Conservation (phyloP, 2,797 vertebrate genomes). For the Novumbra hubbsi region DNA sequence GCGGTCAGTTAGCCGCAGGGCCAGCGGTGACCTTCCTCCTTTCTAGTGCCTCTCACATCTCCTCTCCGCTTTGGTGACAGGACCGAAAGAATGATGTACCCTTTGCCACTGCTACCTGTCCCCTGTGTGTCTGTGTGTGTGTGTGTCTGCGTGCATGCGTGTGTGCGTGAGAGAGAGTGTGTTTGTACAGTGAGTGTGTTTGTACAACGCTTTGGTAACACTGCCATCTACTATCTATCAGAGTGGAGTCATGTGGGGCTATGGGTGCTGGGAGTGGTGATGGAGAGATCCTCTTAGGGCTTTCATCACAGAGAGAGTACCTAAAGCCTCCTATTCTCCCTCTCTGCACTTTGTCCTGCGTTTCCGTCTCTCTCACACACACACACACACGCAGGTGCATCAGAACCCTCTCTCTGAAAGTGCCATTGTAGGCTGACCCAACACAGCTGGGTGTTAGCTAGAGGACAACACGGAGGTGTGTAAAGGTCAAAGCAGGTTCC, state of each 20-base stretch:
- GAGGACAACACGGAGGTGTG: constrained; percentile 32
- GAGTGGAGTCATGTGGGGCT: not conserved
- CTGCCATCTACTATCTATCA: not conserved
- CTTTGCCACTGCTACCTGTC: not conserved
- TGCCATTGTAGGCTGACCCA: constrained; percentile 11
- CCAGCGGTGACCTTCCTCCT: constrained; percentile 47
- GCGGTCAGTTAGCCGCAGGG: constrained; percentile 48
- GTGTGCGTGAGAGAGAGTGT: not conserved
- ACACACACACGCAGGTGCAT: not conserved
- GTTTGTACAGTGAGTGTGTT: not conserved
- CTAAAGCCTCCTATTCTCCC: not conserved
- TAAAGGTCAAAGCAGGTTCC: constrained; percentile 37
- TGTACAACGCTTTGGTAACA: not conserved
- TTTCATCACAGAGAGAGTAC: not conserved
- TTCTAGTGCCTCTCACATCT: constrained; percentile 38
- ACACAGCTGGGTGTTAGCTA: constrained; percentile 40
- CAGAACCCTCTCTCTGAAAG: not conserved
- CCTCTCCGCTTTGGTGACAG: constrained; percentile 1
- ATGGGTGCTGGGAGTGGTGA: constrained; percentile 5
- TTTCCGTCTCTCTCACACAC: constrained; percentile 1
- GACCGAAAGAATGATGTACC: not conserved
- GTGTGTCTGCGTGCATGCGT: constrained; percentile 4
- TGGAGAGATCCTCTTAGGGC: constrained; percentile 24
- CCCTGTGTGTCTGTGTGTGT: constrained; percentile 6
- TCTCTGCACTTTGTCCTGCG: not conserved